Evolutionary conservation across 2,797 vertebrate genomes (phyloP).

Genomic region (Acanthornis magna): DNA sequence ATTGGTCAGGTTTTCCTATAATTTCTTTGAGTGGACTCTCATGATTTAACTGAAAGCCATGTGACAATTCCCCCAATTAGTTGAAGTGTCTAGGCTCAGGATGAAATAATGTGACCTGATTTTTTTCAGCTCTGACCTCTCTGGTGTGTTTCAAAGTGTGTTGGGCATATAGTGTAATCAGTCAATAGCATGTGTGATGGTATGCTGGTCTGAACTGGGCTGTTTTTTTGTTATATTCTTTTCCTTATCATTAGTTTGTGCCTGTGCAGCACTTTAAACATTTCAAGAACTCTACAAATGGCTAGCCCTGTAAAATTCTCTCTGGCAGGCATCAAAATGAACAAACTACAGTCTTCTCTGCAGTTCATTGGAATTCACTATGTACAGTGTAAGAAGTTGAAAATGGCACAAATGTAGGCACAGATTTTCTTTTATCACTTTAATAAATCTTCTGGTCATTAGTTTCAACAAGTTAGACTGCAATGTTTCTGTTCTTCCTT

Average conservation of each 20-base stretch:
- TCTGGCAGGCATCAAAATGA: background rate
- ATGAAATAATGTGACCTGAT: conserved; percentile 27
- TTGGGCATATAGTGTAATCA: background rate
- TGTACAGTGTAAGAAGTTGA: background rate
- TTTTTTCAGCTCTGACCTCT: conserved; percentile 28
- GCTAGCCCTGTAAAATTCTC: background rate
- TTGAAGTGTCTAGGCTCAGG: conserved; percentile 1
- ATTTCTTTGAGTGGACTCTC: conserved; percentile 40
- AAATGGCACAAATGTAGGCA: background rate
- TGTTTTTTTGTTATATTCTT: background rate
- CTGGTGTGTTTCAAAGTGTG: background rate
- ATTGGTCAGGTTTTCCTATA: conserved; percentile 45
- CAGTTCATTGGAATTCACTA: background rate
- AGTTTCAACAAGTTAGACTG: background rate
- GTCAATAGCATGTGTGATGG: background rate
- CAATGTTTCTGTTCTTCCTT: background rate
- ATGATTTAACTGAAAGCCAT: conserved; percentile 11
- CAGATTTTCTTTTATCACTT: background rate
- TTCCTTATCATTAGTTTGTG: background rate
- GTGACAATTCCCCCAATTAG: conserved; percentile 39
- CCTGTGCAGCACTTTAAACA: background rate
- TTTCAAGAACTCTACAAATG: background rate
- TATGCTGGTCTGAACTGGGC: background rate
- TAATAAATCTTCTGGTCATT: background rate
- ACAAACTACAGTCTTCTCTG: background rate